phyloP scores from a whole-genome alignment of 2,888 invertebrate species.

The Drosophila buzzatii region DNA sequence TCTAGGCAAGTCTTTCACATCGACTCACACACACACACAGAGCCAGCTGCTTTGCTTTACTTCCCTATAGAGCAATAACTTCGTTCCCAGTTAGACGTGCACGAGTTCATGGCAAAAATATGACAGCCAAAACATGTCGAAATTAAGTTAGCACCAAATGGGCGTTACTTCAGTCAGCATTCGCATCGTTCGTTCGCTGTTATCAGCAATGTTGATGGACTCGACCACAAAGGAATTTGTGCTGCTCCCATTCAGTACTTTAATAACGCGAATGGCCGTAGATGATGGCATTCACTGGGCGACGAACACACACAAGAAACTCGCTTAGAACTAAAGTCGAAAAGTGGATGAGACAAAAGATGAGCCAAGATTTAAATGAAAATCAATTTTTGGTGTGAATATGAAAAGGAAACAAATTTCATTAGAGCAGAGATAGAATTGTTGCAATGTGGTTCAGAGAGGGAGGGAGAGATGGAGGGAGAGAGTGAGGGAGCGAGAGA shows the following conservation, averaged over 20 bases:
- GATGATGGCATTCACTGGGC: not conserved
- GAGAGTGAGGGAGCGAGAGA: too few relatives aligned
- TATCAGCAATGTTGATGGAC: not conserved
- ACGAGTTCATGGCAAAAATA: not conserved
- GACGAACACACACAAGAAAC: not conserved
- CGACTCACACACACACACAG: not conserved
- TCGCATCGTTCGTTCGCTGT: not conserved
- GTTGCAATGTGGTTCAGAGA: too few relatives aligned
- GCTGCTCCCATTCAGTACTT: not conserved
- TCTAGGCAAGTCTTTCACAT: too few relatives aligned
- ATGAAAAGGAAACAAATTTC: too few relatives aligned
- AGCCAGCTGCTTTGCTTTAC: not conserved
- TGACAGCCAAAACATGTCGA: constrained; percentile 5
- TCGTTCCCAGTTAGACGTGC: not conserved
- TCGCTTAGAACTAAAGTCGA: not conserved
- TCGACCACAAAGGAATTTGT: not conserved
- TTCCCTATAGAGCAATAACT: not conserved
- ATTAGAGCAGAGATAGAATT: too few relatives aligned
- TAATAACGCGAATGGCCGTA: not conserved
- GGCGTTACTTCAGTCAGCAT: not conserved
- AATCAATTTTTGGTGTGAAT: too few relatives aligned
- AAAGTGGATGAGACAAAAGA: not conserved
- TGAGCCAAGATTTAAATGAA: too few relatives aligned
- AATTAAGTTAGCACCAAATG: not conserved
- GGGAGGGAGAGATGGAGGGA: too few relatives aligned